phyloP scores from a whole-genome alignment of 2,888 invertebrate species.

The Tachina lurida region DNA sequence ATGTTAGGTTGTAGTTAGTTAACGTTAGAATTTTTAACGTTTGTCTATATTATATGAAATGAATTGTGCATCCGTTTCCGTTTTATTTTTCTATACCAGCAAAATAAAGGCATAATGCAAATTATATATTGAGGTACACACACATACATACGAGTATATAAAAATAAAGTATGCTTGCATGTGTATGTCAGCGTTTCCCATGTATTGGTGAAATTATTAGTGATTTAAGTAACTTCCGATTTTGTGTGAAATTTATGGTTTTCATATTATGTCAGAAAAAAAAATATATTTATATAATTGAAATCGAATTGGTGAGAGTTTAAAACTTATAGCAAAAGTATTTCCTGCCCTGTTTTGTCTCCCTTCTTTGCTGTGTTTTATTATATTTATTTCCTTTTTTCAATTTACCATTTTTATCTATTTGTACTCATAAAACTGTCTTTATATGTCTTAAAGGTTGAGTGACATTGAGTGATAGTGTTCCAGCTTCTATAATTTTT shows the following conservation, averaged over 20 bases:
- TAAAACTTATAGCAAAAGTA: neutral
- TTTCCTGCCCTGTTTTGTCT: neutral
- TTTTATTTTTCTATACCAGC: constrained; percentile 47
- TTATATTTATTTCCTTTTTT: constrained; percentile 13
- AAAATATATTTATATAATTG: neutral
- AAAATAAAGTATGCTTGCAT: too few relatives aligned
- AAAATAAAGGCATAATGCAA: constrained; percentile 2
- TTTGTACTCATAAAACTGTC: constrained; percentile 61
- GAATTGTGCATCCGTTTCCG: constrained; percentile 71
- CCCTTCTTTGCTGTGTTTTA: neutral
- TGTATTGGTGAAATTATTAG: constrained; percentile 66
- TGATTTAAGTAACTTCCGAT: constrained; percentile 72
- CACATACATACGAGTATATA: too few relatives aligned
- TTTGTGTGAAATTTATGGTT: constrained; percentile 71
- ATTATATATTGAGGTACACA: neutral
- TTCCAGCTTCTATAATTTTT: constrained; percentile 38
- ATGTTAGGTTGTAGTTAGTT: neutral
- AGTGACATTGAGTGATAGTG: constrained; percentile 71
- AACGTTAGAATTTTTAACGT: constrained; percentile 60
- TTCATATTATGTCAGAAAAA: constrained; percentile 31
- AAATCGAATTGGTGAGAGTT: constrained; percentile 16
- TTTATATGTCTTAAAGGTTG: constrained; percentile 58
- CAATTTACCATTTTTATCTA: constrained; percentile 56
- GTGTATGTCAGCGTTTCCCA: neutral
- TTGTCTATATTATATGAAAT: constrained; percentile 68